Base-by-base conservation (phyloP, 1,140 invertebrate genomes). In the Diorhabda carinulata region DNA sequence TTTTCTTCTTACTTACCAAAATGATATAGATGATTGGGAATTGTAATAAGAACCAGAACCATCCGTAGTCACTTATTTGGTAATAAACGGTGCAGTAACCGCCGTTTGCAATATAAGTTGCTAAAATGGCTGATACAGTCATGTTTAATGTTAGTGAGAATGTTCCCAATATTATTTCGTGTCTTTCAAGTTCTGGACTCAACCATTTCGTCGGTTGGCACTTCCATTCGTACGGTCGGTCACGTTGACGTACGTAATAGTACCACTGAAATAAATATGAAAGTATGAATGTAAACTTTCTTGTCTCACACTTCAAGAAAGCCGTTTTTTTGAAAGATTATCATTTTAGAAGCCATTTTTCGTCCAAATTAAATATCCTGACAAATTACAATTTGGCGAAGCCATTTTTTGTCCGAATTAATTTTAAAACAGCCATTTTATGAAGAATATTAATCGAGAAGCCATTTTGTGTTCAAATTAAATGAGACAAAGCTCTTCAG, bases 161-260 rank as follows among this genome's bases (percentile, higher is more conserved):
- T 0, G 84, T 85, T 3, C 90, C 90, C 3, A 88, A 72, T 58
- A 89, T 82, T 56, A 92, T 89, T 78, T 90, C 89, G 72, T 91
- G 87, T 9, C 84, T 81, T 77, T 91, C 89, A 45, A 90, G 76
- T 61, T 90, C 86, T 2, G 87, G 86, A 1, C 85, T 80, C 2
- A 91, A 72, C 85, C 87, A 91, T 72, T 89, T 89, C 7, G 84
- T 83, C 0, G 90, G 90, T 73, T 92, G 90, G 70, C 90, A 88
- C 80, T 92, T 92, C 90, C 90, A 92, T 71, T 89, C 86, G 56
- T 88, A 80, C 0, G 90, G 78, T 3, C 78, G 72, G 73, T 89
- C 83, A 0, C 86, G 77, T 77, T 86, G 84, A 0, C 83, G 78
- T 2, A 89, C 82, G 79, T 90, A 91, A 77, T 86, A 91, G 74